These are phyloP conservation scores for Erebia aethiops DNA, from an alignment of 2,888 invertebrate species.

Conservation along the genomic window DNA sequence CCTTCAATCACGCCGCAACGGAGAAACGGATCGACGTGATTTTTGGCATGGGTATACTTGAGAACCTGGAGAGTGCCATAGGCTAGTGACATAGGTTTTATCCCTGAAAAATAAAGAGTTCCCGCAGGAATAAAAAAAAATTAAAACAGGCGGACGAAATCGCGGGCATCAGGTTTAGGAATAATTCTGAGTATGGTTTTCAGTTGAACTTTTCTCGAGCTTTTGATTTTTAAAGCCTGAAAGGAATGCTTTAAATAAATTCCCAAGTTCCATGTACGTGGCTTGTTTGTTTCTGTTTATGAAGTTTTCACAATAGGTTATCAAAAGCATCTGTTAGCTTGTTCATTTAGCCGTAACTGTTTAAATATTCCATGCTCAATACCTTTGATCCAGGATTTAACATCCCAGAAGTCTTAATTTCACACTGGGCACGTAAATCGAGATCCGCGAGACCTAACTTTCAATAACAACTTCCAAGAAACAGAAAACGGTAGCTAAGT, in stretches of 20 bases:
- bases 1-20: too few species aligned
- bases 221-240: not conserved
- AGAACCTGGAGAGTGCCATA: too few species aligned
- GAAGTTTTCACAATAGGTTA: not conserved
- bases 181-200: not conserved
- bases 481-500: constrained; percentile 41
- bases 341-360: constrained; percentile 31
- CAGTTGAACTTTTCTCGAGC: not conserved
- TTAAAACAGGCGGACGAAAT: too few species aligned
- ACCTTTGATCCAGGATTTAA: constrained; percentile 30
- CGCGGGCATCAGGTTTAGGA: not conserved
- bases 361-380: constrained; percentile 34
- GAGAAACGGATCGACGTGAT: too few species aligned
- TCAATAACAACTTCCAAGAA: constrained; percentile 39
- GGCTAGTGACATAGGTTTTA: too few species aligned
- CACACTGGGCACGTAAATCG: constrained; percentile 39
- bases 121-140: too few species aligned
- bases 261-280: too few species aligned
- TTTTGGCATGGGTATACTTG: too few species aligned
- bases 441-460: constrained; percentile 27
- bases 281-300: not conserved
- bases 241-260: too few species aligned
- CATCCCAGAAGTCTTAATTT: constrained; percentile 36
- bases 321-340: constrained; percentile 22
- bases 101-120: too few species aligned